Conservation (phyloP, 1,140 invertebrate species). For the Sycophila sp. region DNA sequence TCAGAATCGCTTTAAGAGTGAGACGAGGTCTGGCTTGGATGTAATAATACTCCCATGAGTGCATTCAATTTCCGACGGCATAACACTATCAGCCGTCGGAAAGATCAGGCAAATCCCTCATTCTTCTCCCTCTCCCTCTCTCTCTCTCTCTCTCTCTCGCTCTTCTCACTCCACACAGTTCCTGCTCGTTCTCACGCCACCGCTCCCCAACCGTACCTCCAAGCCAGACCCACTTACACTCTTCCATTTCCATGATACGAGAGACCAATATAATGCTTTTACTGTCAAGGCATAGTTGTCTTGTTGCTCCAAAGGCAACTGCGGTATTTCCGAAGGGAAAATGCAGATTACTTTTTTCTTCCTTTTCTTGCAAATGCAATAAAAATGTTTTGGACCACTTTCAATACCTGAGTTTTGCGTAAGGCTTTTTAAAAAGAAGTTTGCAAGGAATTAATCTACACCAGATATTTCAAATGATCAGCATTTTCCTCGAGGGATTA, state of each 20-base stretch:
- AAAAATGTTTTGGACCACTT: too few species aligned
- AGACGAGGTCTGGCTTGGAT: conserved; percentile 49
- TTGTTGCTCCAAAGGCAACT: too few species aligned
- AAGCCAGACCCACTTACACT: neutral
- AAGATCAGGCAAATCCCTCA: conserved; percentile 47
- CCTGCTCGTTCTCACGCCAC: neutral
- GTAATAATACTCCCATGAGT: conserved; percentile 51
- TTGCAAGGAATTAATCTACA: too few species aligned
- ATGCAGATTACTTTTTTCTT: too few species aligned
- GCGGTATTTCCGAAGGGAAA: too few species aligned
- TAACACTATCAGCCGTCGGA: conserved; percentile 42
- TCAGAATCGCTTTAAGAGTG: conserved; percentile 47
- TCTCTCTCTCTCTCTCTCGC: neutral
- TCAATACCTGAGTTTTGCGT: too few species aligned
- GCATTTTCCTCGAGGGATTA: too few species aligned
- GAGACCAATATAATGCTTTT: conserved; percentile 10
- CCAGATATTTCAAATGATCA: too few species aligned
- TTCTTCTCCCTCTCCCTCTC: conserved; percentile 25
- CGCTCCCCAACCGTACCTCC: neutral
- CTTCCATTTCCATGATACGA: neutral
- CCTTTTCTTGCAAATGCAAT: too few species aligned
- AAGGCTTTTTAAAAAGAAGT: too few species aligned
- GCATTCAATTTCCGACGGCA: conserved; percentile 51
- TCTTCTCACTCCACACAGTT: neutral
- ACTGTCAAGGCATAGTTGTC: neutral